Percentiles rank a stretch among this genome's conserved stretches.
Conservation (phyloP, 2,797 vertebrate genomes). For the Chelmon rostratus region DNA sequence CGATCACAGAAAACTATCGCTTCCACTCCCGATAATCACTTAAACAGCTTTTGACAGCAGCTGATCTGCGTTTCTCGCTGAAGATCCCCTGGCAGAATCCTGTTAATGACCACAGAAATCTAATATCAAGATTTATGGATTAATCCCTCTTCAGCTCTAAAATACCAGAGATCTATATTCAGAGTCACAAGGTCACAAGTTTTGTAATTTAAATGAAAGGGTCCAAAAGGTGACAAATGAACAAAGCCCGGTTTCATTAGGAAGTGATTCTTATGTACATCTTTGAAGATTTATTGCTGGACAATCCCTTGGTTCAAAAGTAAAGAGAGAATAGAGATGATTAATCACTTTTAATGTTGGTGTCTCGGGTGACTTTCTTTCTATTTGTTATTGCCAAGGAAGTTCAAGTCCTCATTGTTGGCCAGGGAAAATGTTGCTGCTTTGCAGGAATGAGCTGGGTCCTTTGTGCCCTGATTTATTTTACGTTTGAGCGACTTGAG, state of each 20-base stretch:
- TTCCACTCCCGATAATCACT: conserved; percentile 51
- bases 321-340: conserved; percentile 93
- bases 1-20: conserved; percentile 60
- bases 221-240: conserved; percentile 93
- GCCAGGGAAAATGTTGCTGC: conserved; percentile 92
- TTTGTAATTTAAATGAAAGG: conserved; percentile 93
- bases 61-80: conserved; percentile 58
- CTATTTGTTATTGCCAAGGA: conserved; percentile 98
- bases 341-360: conserved; percentile 99
- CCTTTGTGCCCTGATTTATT: conserved; percentile 94
- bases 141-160: conserved; percentile 87
- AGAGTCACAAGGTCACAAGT: conserved; percentile 89
- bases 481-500: conserved; percentile 87
- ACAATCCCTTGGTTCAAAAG: conserved; percentile 94
- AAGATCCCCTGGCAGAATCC: conserved; percentile 75
- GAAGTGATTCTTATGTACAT: conserved; percentile 96
- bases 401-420: conserved; percentile 89
- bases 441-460: conserved; percentile 91
- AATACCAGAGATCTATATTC: conserved; percentile 90
- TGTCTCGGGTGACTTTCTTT: conserved; percentile 96
- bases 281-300: conserved; percentile 98
- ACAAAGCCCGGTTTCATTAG: conserved; percentile 93
- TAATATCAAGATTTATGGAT: conserved; percentile 90
- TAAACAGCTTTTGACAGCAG: conserved; percentile 71
- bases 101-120: conserved; percentile 85